Conservation (phyloP, 2,113 vertebrate species). For the Opisthocomus hoazin region DNA sequence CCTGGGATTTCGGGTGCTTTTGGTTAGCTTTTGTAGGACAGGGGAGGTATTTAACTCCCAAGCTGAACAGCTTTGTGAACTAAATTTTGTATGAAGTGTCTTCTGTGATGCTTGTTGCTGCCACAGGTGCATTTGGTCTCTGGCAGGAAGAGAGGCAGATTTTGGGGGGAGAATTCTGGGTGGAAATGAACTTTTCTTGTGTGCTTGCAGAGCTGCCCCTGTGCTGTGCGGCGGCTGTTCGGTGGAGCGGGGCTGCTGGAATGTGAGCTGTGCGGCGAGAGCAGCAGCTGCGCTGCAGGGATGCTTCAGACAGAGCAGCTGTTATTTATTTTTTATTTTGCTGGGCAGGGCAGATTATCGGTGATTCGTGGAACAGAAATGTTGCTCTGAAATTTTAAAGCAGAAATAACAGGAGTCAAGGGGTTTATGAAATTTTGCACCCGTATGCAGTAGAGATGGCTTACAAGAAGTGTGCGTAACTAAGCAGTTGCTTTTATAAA, state of each 20-base stretch:
- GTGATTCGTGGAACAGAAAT: neutral
- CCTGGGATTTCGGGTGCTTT: neutral
- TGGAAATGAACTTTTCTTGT: neutral
- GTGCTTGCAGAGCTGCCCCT: neutral
- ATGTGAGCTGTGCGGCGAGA: neutral
- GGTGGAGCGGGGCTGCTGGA: neutral
- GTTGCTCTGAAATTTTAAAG: neutral
- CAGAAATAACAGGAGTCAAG: neutral
- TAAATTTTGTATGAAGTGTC: neutral
- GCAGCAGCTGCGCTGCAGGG: neutral
- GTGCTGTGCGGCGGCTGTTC: fast-evolving
- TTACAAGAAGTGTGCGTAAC: neutral
- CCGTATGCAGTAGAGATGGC: neutral
- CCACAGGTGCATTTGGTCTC: neutral
- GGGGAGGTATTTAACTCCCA: neutral
- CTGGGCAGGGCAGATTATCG: neutral
- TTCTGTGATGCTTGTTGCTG: neutral
- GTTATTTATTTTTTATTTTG: neutral
- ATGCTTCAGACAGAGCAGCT: neutral
- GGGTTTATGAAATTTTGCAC: neutral
- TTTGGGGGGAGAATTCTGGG: neutral
- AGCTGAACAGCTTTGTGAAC: neutral
- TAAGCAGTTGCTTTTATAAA: neutral
- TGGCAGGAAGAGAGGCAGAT: neutral
- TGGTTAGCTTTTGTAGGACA: neutral